Percentiles rank a stretch among this genome's conserved stretches.
Evolutionary conservation across 2,888 invertebrate genomes (phyloP).

Genomic region (Drosophila mulleri): DNA sequence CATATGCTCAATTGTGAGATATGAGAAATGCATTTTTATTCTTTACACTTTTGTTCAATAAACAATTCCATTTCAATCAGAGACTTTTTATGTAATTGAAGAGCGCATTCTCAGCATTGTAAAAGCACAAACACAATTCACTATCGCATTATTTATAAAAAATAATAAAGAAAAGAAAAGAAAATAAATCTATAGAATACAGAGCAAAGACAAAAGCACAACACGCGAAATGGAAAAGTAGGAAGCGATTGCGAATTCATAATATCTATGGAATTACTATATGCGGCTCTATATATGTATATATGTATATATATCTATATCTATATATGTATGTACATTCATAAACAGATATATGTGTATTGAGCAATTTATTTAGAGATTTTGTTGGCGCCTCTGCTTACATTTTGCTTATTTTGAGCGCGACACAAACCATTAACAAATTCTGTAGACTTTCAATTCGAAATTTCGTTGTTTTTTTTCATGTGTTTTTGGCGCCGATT

Average conservation of each 20-base stretch:
- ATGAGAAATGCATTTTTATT: background rate
- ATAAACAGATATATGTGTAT: background rate
- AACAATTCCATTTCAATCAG: slow-evolving; percentile 20
- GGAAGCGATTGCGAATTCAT: slow-evolving; percentile 52
- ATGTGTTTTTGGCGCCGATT: slow-evolving; percentile 43
- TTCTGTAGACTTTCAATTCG: slow-evolving; percentile 8
- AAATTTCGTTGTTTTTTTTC: background rate
- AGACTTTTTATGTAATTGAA: slow-evolving; percentile 27
- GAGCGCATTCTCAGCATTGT: slow-evolving; percentile 36
- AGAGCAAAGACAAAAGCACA: slow-evolving; percentile 36
- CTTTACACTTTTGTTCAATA: slow-evolving; percentile 13
- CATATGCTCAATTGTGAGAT: background rate
- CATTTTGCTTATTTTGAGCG: slow-evolving; percentile 25
- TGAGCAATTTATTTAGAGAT: background rate
- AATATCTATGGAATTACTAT: slow-evolving; percentile 21
- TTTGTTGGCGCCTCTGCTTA: slow-evolving; percentile 18
- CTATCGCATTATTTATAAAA: background rate
- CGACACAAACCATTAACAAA: slow-evolving; percentile 25
- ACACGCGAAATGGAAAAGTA: slow-evolving; percentile 60
- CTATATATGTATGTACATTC: background rate
- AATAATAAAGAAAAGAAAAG: slow-evolving; percentile 2
- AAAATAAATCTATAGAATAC: slow-evolving; percentile 25
- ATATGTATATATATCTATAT: background rate
- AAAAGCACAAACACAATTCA: slow-evolving; percentile 16
- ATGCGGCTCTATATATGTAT: background rate